phyloP scores from a whole-genome alignment of 2,113 vertebrate species.

The Microcebus tavaratra region DNA sequence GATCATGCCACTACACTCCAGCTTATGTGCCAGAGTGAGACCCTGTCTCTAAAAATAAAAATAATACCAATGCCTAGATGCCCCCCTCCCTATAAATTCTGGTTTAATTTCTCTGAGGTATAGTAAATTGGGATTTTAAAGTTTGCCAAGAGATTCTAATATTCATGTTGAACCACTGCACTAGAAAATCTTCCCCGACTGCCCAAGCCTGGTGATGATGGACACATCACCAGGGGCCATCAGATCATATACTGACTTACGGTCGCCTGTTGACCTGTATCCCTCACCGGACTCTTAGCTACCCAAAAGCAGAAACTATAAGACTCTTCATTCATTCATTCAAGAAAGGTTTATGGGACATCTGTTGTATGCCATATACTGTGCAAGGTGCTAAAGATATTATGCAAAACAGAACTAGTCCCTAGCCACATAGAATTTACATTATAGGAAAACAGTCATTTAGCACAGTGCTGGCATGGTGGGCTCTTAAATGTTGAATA shows the following conservation, averaged over 20 bases:
- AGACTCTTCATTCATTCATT: not conserved
- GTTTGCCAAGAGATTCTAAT: not conserved
- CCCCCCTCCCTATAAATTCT: not conserved
- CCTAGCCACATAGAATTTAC: not conserved
- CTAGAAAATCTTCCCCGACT: not conserved
- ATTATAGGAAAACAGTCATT: not conserved
- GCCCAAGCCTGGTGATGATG: not conserved
- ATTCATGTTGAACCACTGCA: not conserved
- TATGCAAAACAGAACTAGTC: not conserved
- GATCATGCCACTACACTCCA: too few species aligned
- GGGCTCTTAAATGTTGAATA: not conserved
- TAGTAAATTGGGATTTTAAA: not conserved
- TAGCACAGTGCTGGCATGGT: not conserved
- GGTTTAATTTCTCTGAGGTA: not conserved
- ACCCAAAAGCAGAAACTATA: not conserved
- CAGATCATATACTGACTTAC: not conserved
- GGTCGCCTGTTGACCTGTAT: not conserved
- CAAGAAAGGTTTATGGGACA: not conserved
- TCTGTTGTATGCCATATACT: not conserved
- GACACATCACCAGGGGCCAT: not conserved
- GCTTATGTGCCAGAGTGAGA: too few species aligned
- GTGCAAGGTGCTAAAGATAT: not conserved
- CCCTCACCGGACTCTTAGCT: not conserved
- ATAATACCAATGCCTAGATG: not conserved
- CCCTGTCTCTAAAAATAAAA: not conserved